These are phyloP conservation scores for Cheirogaleus major DNA, from an alignment of 2,797 vertebrate genomes.

Conservation along the genomic window DNA sequence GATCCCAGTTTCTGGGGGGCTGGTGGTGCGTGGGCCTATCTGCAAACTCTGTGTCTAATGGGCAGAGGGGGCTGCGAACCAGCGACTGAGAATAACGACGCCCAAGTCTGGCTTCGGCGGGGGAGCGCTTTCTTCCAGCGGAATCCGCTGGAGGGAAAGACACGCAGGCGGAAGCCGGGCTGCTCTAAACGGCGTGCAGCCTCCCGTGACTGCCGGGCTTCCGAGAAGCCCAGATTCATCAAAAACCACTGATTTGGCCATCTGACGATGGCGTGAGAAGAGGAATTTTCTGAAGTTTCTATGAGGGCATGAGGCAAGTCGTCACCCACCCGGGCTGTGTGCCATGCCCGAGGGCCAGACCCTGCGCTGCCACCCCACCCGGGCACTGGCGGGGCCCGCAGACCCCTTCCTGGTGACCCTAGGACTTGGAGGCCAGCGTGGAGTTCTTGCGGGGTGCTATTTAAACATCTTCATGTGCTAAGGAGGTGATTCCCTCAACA, in stretches of 20 bases:
- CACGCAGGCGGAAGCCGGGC: not conserved
- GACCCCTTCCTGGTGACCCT: rapidly evolving
- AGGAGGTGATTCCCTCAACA: not conserved
- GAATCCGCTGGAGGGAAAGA: not conserved
- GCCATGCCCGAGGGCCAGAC: not conserved
- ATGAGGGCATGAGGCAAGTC: not conserved
- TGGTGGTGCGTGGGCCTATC: not conserved
- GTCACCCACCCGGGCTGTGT: not conserved
- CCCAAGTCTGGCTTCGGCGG: not conserved
- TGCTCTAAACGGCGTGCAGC: rapidly evolving
- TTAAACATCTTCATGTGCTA: not conserved
- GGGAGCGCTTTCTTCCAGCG: not conserved
- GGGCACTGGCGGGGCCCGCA: not conserved
- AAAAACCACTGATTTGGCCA: not conserved
- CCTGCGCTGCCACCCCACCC: rapidly evolving
- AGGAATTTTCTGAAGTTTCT: not conserved
- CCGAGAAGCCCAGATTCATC: not conserved
- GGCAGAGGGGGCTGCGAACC: not conserved
- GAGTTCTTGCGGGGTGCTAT: not conserved
- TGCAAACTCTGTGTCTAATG: not conserved
- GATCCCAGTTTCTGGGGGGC: not conserved
- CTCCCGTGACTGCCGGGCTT: not conserved
- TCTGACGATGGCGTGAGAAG: rapidly evolving
- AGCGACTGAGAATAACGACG: rapidly evolving
- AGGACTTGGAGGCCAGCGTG: not conserved